Base-by-base conservation (phyloP, 2,888 invertebrate genomes). In the Drosophila recens region DNA sequence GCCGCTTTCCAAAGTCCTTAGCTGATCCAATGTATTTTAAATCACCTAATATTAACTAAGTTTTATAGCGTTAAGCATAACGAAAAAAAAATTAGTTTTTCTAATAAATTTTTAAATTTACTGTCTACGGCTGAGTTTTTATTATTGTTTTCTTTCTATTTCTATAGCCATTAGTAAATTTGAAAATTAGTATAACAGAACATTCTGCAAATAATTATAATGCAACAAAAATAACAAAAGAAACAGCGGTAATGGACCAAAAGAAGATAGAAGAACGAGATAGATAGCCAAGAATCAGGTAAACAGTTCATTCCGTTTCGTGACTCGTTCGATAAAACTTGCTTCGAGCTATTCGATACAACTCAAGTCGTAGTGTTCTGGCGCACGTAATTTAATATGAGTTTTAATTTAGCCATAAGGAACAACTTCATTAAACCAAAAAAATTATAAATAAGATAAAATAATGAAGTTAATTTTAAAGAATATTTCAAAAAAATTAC, bases 1-100 rank as follows among this genome's bases (percentile, higher is more conserved):
- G 93, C 76, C 92, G 95, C 42, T 95, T 95, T 88, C 95, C 95
- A 1, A 93, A 93, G 75, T 94, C 95, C 5, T 70, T 75, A 51
- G 49, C 64, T 30, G 86, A 86, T 38, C 78, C 77, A 30, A 53
- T 65, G 36, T 82, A 67, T 62, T 77, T 80, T 58, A 80, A 76
- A 30, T 69, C 65, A 15, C 53, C 75, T 15, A 75, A 79, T 70
- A 46, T 59, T 20, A 74, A 68, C 36, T 79, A 68, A 79, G 20
- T 33, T 46, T 51, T 20, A 23, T 23, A 52, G 27, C 43, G 53
- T 54, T 52, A 49, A 54, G 27, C 40, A 17, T 56, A 23, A n/a
- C 42, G 17, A 42, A 17, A 17, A 11, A 17, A 36, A 17, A 45
- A 23, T 13, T 40, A 68, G 40, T 40, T n/a, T 51, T 36, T 38